These are phyloP conservation scores for mouse (Mus musculus) DNA, from an alignment of 2,113 vertebrate species.

Conservation along the genomic window DNA sequence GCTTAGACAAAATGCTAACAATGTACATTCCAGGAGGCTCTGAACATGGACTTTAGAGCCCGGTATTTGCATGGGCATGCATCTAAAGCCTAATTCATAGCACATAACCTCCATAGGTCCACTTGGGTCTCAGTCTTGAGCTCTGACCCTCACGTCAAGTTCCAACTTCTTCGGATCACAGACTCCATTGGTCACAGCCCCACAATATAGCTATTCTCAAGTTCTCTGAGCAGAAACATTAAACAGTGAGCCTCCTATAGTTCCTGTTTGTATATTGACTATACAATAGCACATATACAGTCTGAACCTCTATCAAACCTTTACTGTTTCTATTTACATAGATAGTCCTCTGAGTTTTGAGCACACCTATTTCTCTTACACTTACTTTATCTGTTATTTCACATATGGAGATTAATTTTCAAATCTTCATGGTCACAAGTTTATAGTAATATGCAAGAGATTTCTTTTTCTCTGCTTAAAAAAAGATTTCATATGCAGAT, in stretches of 20 bases:
- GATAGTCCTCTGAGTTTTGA: conserved; percentile 11
- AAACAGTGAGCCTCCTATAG: neutral
- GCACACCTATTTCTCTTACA: neutral
- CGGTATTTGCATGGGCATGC: neutral
- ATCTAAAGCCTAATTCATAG: neutral
- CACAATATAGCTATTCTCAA: neutral
- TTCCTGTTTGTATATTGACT: neutral
- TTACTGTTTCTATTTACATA: neutral
- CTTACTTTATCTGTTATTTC: neutral
- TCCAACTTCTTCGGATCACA: neutral
- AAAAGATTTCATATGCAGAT: neutral
- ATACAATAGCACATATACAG: neutral
- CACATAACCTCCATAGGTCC: neutral
- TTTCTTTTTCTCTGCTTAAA: conserved; percentile 1
- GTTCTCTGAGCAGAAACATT: conserved; percentile 13
- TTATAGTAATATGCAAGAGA: neutral
- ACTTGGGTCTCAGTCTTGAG: neutral
- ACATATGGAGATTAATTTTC: neutral
- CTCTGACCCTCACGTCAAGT: neutral
- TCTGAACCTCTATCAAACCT: neutral
- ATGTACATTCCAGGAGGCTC: neutral
- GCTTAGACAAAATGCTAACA: no score
- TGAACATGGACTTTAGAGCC: neutral
- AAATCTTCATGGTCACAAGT: neutral
- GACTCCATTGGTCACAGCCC: neutral